Conservation (phyloP, 2,888 invertebrate genomes). For the Camptogramma bilineatum region DNA sequence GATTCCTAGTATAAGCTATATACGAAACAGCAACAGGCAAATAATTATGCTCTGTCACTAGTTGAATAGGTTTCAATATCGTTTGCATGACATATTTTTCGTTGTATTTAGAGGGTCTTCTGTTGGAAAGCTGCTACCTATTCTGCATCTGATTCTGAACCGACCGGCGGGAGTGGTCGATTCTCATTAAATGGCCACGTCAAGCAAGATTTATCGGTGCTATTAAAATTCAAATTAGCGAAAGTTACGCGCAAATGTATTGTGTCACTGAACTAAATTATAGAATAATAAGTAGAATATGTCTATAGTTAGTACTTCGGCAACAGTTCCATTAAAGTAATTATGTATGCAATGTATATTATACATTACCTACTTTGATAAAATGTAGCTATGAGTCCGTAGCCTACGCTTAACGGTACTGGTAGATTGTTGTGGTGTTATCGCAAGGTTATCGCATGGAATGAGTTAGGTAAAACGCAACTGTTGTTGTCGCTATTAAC, state of each 20-base stretch:
- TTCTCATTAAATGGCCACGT: slow-evolving; percentile 54
- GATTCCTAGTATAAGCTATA: background rate
- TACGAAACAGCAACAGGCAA: background rate
- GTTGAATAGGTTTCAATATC: slow-evolving; percentile 1
- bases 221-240: slow-evolving; percentile 70
- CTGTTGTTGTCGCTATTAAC: slow-evolving; percentile 18
- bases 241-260: slow-evolving; percentile 56
- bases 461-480: slow-evolving; percentile 30
- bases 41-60: background rate
- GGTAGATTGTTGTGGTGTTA: slow-evolving; percentile 37
- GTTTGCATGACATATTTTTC: background rate
- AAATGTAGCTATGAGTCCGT: too few relatives aligned
- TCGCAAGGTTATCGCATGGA: slow-evolving; percentile 38
- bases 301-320: background rate
- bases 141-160: slow-evolving; percentile 13
- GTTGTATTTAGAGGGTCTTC: slow-evolving; percentile 6
- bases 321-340: background rate
- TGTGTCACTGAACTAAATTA: slow-evolving; percentile 44
- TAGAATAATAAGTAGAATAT: slow-evolving; percentile 36
- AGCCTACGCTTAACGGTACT: slow-evolving; percentile 18
- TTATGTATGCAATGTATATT: background rate
- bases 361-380: too few relatives aligned
- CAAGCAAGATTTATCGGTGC: slow-evolving; percentile 57
- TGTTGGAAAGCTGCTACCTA: slow-evolving; percentile 6
- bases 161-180: slow-evolving; percentile 43